These are phyloP conservation scores for Macroglossus sobrinus DNA, from an alignment of 2,113 vertebrate species.

Conservation along the genomic window DNA sequence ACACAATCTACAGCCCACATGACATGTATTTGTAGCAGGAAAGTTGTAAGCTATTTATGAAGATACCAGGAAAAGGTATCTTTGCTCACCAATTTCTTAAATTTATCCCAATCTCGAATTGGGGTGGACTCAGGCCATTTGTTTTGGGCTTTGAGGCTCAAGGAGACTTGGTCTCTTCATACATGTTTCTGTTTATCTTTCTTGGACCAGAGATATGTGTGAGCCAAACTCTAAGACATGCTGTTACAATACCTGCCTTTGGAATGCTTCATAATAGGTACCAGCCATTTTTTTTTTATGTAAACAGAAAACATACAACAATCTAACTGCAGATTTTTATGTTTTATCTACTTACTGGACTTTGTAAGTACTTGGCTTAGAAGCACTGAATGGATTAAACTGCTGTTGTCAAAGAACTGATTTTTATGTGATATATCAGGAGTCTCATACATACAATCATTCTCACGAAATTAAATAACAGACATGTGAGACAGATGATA, in stretches of 20 bases:
- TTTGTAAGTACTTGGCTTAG: neutral
- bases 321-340: neutral
- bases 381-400: neutral
- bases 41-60: neutral
- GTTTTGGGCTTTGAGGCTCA: neutral
- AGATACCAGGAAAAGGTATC: neutral
- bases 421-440: neutral
- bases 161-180: neutral
- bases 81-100: neutral
- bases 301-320: neutral
- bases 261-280: neutral
- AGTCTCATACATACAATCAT: neutral
- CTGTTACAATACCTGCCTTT: neutral
- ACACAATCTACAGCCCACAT: neutral
- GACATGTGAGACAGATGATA: neutral
- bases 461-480: neutral
- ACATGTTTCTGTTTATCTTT: neutral
- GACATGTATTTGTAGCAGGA: neutral
- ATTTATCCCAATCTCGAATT: neutral
- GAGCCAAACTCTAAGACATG: neutral
- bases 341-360: neutral
- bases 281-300: neutral
- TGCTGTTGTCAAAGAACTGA: neutral
- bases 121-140: accelerated
- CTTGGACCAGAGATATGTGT: neutral